Conservation (phyloP, 2,888 invertebrate genomes). For the Aleiodes leptofemur region DNA sequence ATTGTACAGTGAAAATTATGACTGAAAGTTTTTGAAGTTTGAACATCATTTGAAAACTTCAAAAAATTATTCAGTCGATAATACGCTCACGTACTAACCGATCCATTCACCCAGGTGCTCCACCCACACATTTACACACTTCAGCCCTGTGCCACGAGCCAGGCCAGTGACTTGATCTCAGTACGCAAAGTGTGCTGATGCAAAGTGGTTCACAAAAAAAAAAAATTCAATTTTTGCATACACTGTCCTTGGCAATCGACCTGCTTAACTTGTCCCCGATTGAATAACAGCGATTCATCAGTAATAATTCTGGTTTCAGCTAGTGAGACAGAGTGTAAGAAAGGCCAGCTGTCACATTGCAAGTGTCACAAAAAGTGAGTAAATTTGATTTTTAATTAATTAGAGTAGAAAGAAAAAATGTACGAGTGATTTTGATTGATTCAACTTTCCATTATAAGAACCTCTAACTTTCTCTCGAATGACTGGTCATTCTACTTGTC, state of each 20-base stretch:
- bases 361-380: conserved; percentile 62
- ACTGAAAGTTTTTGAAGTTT: no score
- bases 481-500: conserved; percentile 8
- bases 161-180: conserved; percentile 8
- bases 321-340: conserved; percentile 60
- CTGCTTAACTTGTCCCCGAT: neutral
- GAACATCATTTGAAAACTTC: no score
- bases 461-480: neutral
- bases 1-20: no score
- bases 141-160: neutral
- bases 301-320: conserved; percentile 60
- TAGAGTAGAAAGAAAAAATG: neutral
- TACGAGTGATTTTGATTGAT: neutral
- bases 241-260: conserved; percentile 36
- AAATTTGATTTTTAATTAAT: conserved; percentile 34
- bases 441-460: neutral
- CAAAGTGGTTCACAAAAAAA: conserved; percentile 8
- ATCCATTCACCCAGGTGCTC: no score
- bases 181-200: neutral
- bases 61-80: no score
- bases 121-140: neutral
- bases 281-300: conserved; percentile 17
- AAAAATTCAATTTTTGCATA: neutral
- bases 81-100: no score
- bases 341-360: conserved; percentile 56